phyloP scores from a whole-genome alignment of 1,140 invertebrate genomes.

The Drosophila murphyi region DNA sequence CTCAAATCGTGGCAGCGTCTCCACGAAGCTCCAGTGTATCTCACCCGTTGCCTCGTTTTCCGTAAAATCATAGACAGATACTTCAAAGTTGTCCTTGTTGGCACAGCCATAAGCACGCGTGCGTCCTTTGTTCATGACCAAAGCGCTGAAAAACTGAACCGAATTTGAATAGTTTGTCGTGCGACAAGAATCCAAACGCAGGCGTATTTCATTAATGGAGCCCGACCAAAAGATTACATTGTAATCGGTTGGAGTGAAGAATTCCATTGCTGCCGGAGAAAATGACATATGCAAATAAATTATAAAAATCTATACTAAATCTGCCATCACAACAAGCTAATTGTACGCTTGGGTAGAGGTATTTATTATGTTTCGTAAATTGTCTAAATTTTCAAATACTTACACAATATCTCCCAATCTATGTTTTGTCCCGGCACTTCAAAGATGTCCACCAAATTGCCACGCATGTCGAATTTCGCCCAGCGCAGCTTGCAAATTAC shows the following conservation, averaged over 20 bases:
- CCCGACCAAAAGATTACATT: slow-evolving; percentile 92
- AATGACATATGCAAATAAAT: too few relatives aligned
- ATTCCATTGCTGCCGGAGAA: slow-evolving; percentile 88
- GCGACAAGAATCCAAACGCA: slow-evolving; percentile 88
- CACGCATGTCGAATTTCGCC: slow-evolving; percentile 91
- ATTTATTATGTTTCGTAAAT: too few relatives aligned
- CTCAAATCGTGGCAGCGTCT: slow-evolving; percentile 87
- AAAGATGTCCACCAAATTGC: slow-evolving; percentile 88
- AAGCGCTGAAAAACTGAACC: slow-evolving; percentile 91
- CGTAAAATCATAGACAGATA: slow-evolving; percentile 79
- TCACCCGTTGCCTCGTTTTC: slow-evolving; percentile 84
- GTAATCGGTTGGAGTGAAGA: slow-evolving; percentile 89
- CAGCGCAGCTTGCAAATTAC: slow-evolving; percentile 87
- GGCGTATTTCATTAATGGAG: slow-evolving; percentile 89
- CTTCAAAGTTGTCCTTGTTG: slow-evolving; percentile 86
- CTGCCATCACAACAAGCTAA: too few relatives aligned
- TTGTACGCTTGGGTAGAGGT: too few relatives aligned
- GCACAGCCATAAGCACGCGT: slow-evolving; percentile 87
- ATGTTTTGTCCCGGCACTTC: slow-evolving; percentile 87
- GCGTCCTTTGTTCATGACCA: slow-evolving; percentile 87
- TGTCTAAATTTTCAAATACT: slow-evolving; percentile 53
- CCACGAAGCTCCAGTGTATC: slow-evolving; percentile 87
- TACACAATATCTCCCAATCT: slow-evolving; percentile 90
- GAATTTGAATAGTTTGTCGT: slow-evolving; percentile 87
- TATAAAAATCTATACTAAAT: too few relatives aligned